These are phyloP conservation scores for Odontamblyopus rebecca DNA, from an alignment of 2,797 vertebrate genomes.

Conservation along the genomic window DNA sequence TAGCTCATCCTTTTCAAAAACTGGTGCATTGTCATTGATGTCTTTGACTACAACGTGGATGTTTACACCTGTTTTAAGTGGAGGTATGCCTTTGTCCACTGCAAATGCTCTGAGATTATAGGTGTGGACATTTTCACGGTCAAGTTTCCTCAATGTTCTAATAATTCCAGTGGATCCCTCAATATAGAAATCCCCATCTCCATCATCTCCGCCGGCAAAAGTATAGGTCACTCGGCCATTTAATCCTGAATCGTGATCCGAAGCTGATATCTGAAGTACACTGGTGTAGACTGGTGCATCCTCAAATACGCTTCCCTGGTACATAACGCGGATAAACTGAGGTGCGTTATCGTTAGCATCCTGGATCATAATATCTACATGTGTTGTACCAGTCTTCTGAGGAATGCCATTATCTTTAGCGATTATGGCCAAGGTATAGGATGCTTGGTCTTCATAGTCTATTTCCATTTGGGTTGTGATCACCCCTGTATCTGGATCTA, in stretches of 20 bases:
- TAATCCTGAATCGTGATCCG: slow-evolving; percentile 87
- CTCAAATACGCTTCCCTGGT: slow-evolving; percentile 89
- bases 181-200: slow-evolving; percentile 92
- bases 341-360: slow-evolving; percentile 94
- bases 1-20: slow-evolving; percentile 92
- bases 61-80: slow-evolving; percentile 85
- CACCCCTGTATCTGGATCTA: slow-evolving; percentile 88
- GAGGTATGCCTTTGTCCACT: slow-evolving; percentile 86
- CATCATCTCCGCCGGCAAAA: slow-evolving; percentile 91
- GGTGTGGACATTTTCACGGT: slow-evolving; percentile 90
- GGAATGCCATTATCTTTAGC: slow-evolving; percentile 96
- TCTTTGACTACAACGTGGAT: slow-evolving; percentile 89
- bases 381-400: slow-evolving; percentile 94
- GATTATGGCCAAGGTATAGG: slow-evolving; percentile 91
- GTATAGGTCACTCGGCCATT: slow-evolving; percentile 92
- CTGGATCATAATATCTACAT: slow-evolving; percentile 90
- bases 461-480: slow-evolving; percentile 91
- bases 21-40: slow-evolving; percentile 95
- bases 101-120: slow-evolving; percentile 90
- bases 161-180: slow-evolving; percentile 93
- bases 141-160: slow-evolving; percentile 88
- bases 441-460: slow-evolving; percentile 93
- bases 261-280: slow-evolving; percentile 93
- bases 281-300: slow-evolving; percentile 89
- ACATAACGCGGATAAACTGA: slow-evolving; percentile 86